These are phyloP conservation scores for Megaceryle torquata DNA, from an alignment of 2,113 vertebrate species.

Conservation along the genomic window DNA sequence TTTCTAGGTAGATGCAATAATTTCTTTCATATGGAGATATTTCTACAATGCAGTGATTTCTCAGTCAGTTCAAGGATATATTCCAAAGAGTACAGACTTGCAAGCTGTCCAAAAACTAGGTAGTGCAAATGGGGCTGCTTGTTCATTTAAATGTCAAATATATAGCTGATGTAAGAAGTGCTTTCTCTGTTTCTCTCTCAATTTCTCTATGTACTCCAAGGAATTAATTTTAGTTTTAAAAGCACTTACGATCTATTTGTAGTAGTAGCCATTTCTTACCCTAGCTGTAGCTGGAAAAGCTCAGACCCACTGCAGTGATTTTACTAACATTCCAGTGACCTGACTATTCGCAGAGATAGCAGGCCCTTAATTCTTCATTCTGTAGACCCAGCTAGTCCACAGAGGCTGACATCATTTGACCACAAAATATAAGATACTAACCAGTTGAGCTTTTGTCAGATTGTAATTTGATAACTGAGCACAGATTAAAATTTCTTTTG, in stretches of 20 bases:
- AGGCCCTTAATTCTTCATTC: not conserved
- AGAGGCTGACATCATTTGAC: constrained; percentile 44
- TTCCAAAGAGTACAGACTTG: not conserved
- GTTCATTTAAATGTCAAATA: constrained; percentile 1
- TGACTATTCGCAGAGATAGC: not conserved
- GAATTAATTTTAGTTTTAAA: not conserved
- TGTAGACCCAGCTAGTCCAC: not conserved
- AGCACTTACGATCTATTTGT: not conserved
- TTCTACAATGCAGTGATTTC: not conserved
- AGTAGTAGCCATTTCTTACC: not conserved
- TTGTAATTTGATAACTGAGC: not conserved
- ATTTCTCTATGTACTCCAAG: not conserved
- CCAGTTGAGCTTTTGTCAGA: not conserved
- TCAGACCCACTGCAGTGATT: not conserved
- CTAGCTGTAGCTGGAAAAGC: not conserved
- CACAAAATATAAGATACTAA: constrained; percentile 13
- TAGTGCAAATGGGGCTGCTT: not conserved
- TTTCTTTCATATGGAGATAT: not conserved
- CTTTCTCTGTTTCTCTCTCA: not conserved
- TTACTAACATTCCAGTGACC: not conserved
- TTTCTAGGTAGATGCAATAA: not conserved
- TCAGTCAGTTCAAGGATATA: not conserved
- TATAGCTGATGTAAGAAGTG: not conserved
- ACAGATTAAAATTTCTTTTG: not conserved
- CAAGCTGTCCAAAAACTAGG: not conserved